Evolutionary conservation across 2,797 vertebrate genomes (phyloP), one percentile per base, ranked within the genome.

Genomic region (Chloroceryle inda): DNA sequence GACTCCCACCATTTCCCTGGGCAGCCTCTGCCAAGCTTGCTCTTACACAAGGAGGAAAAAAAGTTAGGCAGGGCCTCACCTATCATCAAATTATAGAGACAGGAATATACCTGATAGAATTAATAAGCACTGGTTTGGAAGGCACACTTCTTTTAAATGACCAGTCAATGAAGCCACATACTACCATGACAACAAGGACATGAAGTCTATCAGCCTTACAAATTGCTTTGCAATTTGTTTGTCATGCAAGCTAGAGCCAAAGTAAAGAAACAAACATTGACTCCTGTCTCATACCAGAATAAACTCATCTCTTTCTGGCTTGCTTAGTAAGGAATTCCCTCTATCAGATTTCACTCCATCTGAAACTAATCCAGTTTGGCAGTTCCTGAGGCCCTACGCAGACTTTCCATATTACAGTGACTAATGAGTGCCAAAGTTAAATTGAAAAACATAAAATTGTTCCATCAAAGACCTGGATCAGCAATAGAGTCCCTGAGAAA

Each of bases 311-410:
- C 66, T 76, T 4, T 3, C 53, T 62, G 31, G 26, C 47, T 91
- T 85, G 26, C 31, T 85, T 63, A 76, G 61, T 47, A 73, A 82
- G 69, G 72, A 96, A 82, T 67, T 31, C 50, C 44, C 61, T 94
- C 59, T 58, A 64, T 59, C 62, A 85, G 24, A 86, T 72, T 72
- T 87, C 55, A 76, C 49, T 82, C 50, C 42, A 44, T 20, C 44
- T 85, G 74, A 93, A 88, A 72, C 83, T 81, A 91, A 95, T 69
- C 50, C 62, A 23, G 49, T 33, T 45, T 47, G 29, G 62, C 66
- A 88, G 76, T 21, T 91, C 49, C 76, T 11, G 45, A 95, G 68
- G 64, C 68, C 52, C 47, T 67, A 1, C 5, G 10, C 31, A 80
- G 49, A 53, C 29, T 45, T 92, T 44, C 37, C 72, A 16, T 44